Conservation (phyloP, 2,888 invertebrate species). For the Nomada ferruginata region DNA sequence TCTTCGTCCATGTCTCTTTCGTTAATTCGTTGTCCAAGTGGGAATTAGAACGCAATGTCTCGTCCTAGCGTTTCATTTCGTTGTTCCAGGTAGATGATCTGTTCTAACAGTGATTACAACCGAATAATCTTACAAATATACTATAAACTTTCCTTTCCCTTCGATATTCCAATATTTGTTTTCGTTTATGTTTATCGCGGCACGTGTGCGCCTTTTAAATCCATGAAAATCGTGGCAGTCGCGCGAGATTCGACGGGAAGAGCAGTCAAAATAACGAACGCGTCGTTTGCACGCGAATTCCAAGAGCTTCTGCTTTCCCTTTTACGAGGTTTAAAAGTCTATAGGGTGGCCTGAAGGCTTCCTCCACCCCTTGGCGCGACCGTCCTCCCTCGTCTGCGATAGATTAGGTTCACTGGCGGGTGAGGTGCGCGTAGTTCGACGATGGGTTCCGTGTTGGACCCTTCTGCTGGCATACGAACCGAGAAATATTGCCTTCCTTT, state of each 20-base stretch:
- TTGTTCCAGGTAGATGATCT: too few relatives aligned
- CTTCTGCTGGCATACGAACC: slow-evolving; percentile 23
- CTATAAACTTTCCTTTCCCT: neutral
- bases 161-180: too few relatives aligned
- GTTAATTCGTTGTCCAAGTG: slow-evolving; percentile 3
- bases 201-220: neutral
- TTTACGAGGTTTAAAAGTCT: slow-evolving; percentile 55
- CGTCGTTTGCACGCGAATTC: slow-evolving; percentile 38
- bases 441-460: slow-evolving; percentile 36
- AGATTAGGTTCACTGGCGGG: slow-evolving; percentile 67
- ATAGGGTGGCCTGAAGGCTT: slow-evolving; percentile 21
- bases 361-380: slow-evolving; percentile 47
- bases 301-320: slow-evolving; percentile 45
- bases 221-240: slow-evolving; percentile 3
- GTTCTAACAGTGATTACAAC: neutral
- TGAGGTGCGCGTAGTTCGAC: slow-evolving; percentile 29
- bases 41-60: slow-evolving; percentile 2
- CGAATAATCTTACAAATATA: slow-evolving; percentile 3
- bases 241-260: slow-evolving; percentile 31
- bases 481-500: slow-evolving; percentile 45
- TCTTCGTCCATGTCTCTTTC: neutral
- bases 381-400: slow-evolving; percentile 57
- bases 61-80: too few relatives aligned
- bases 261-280: slow-evolving; percentile 49
- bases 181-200: neutral